Base-by-base conservation (phyloP, 1,140 invertebrate species). In the Meloidogyne exigua region DNA sequence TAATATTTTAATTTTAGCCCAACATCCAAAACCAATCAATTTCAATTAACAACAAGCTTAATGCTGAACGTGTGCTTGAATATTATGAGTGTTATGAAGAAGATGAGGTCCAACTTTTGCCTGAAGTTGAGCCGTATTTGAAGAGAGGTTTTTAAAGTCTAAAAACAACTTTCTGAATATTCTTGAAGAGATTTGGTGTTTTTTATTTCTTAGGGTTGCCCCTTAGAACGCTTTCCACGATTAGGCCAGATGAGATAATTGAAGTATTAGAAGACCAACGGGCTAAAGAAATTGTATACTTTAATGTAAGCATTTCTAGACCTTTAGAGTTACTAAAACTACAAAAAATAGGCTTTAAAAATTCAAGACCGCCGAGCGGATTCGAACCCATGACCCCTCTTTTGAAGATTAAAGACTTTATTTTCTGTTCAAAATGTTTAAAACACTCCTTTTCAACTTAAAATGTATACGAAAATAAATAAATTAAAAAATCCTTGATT, bases 181-280 rank as follows among this genome's bases (percentile, higher is more conserved):
- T n/a, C n/a, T n/a, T n/a, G n/a, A n/a, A n/a, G n/a, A n/a, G n/a
- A n/a, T n/a, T n/a, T n/a, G n/a, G n/a, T 42, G 25, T 69, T 26
- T 39, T 39, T 39, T 32, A 3, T 3, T 32, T 32, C 2, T 39
- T n/a, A 71, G 69, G 49, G 44, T 44, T 71, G 18, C 7, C 32
- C 5, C 26, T 57, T n/a, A 44, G 69, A 21, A 13, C 23, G 0
- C 32, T 71, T 62, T 26, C 25, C 2, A 26, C 18, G 2, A 18
- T 71, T 26, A 36, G 18, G 1, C 44, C 62, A 2, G 69, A 71
- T 62, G 69, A 71, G n/a, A 2, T 71, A 18, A 32, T 71, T 25
- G 32, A 71, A 28, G 69, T 71, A 15, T 42, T 71, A 36, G 13
- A 62, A 71, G 69, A 71, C 21, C 69, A 71, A 28, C 69, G 69